These are phyloP conservation scores for Troides helena DNA, from an alignment of 2,888 invertebrate genomes.

Conservation along the genomic window DNA sequence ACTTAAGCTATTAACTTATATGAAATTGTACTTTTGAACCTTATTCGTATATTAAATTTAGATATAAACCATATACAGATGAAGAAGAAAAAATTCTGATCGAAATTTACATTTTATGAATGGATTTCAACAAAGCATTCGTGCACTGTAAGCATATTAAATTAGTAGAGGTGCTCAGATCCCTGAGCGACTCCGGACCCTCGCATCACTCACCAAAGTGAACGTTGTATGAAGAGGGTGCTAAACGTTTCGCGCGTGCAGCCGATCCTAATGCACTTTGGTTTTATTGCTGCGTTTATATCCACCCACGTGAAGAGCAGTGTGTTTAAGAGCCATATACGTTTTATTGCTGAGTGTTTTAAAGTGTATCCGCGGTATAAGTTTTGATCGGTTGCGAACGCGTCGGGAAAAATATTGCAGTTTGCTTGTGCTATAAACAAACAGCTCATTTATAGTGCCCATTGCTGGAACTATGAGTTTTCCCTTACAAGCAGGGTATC, in stretches of 20 bases:
- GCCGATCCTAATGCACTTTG: conserved; percentile 51
- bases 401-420: neutral
- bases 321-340: conserved; percentile 27
- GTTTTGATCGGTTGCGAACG: conserved; percentile 23
- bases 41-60: too few species aligned
- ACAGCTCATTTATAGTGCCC: too few species aligned
- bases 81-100: too few species aligned
- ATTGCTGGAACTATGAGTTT: too few species aligned
- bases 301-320: conserved; percentile 29
- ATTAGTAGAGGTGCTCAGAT: conserved; percentile 6
- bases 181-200: conserved; percentile 3
- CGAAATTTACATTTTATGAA: neutral
- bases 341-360: conserved; percentile 27
- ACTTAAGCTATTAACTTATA: too few species aligned
- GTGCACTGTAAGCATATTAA: neutral
- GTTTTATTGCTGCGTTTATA: conserved; percentile 48
- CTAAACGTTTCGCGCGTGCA: conserved; percentile 40
- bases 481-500: too few species aligned
- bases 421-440: neutral
- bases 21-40: too few species aligned
- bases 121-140: neutral
- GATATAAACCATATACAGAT: too few species aligned
- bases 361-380: conserved; percentile 26
- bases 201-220: conserved; percentile 28
- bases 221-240: conserved; percentile 31